These are phyloP conservation scores for Drosophila aldrichi DNA, from an alignment of 2,888 invertebrate genomes.

Conservation along the genomic window DNA sequence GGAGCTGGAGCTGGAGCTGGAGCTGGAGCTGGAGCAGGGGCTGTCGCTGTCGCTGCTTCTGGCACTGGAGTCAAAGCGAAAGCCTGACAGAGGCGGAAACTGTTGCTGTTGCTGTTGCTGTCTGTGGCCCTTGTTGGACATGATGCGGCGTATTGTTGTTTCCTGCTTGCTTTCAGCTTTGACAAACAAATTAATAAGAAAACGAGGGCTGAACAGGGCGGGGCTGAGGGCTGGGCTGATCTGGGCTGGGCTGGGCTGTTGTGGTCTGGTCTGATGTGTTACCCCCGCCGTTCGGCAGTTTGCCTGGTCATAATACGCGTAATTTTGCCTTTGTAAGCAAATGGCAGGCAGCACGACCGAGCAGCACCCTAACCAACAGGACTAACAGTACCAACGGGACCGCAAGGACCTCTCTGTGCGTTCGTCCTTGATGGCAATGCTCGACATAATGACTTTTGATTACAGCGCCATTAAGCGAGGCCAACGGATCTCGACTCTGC, in stretches of 20 bases:
- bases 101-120: conserved; percentile 58
- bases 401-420: conserved; percentile 30
- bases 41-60: background rate
- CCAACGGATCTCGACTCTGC: conserved; percentile 25
- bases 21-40: conserved; percentile 2
- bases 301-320: conserved; percentile 73
- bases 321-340: conserved; percentile 73
- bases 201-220: conserved; percentile 62
- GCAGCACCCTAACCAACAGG: conserved; percentile 18
- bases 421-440: conserved; percentile 72
- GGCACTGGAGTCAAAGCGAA: background rate
- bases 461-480: conserved; percentile 76
- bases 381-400: background rate
- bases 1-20: conserved; percentile 1
- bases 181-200: conserved; percentile 79
- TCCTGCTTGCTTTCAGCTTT: conserved; percentile 54
- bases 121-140: conserved; percentile 27
- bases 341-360: conserved; percentile 56
- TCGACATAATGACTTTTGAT: conserved; percentile 78
- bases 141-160: conserved; percentile 69
- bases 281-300: conserved; percentile 1
- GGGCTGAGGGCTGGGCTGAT: conserved; percentile 27
- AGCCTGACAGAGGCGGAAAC: conserved; percentile 34
- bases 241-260: conserved; percentile 1
- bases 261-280: conserved; percentile 2